Conservation (phyloP, 2,888 invertebrate species). For the Orchesellides sinensis region DNA sequence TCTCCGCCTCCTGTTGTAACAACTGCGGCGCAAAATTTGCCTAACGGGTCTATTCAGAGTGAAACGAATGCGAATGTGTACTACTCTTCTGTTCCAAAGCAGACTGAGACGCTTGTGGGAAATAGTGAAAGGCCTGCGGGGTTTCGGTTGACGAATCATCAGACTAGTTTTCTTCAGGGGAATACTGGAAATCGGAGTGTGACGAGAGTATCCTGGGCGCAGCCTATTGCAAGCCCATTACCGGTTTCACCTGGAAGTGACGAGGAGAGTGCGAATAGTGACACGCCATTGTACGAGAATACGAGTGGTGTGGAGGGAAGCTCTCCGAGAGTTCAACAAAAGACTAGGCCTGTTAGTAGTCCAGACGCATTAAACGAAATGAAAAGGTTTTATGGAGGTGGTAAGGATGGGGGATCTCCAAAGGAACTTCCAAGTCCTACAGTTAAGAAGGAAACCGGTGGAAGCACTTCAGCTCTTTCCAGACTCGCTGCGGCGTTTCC, state of each 20-base stretch:
- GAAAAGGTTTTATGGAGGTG: conserved; percentile 35
- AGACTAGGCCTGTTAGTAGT: conserved; percentile 51
- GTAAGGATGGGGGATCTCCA: background rate
- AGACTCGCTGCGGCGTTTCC: conserved; percentile 71
- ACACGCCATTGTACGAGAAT: conserved; percentile 70
- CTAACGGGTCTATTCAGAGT: conserved; percentile 63
- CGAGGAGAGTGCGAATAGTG: conserved; percentile 64
- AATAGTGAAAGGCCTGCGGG: conserved; percentile 34
- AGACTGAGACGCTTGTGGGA: conserved; percentile 50
- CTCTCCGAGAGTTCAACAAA: conserved; percentile 53
- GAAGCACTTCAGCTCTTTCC: conserved; percentile 67
- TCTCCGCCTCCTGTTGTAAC: background rate
- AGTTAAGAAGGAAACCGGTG: conserved; percentile 34
- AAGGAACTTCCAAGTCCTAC: background rate
- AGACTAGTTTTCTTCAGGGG: conserved; percentile 67
- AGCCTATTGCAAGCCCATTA: conserved; percentile 71
- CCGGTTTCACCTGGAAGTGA: conserved; percentile 64
- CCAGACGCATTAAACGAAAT: conserved; percentile 60
- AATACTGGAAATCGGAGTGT: conserved; percentile 28
- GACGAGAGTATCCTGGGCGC: conserved; percentile 72
- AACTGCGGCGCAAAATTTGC: background rate
- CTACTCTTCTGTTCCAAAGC: conserved; percentile 68
- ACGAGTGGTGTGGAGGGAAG: conserved; percentile 36
- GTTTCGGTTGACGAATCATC: conserved; percentile 21
- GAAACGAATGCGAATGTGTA: conserved; percentile 69